Percentiles rank a stretch among this genome's conserved stretches.
Evolutionary conservation across 1,140 invertebrate genomes (phyloP).

Genomic region (Matsumurasca onukii): DNA sequence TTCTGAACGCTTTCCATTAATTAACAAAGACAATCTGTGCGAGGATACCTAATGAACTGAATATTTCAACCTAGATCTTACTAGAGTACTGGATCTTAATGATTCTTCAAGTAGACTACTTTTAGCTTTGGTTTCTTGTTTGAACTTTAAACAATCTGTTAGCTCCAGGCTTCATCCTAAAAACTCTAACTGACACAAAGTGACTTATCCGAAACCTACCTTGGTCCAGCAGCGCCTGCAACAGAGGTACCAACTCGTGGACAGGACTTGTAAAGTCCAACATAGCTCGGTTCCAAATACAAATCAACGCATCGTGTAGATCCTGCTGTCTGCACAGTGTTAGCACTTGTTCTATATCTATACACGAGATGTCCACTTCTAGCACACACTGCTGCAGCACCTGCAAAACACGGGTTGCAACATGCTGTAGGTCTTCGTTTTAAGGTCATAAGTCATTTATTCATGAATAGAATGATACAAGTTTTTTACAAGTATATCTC

Average conservation of each 20-base stretch:
- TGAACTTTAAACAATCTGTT: too few relatives aligned
- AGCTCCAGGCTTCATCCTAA: too few relatives aligned
- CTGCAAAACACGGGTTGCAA: constrained; percentile 2
- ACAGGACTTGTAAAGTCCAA: constrained; percentile 81
- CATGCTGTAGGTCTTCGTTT: background rate
- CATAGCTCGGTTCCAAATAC: constrained; percentile 84
- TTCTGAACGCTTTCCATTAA: too few relatives aligned
- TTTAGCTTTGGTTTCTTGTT: too few relatives aligned
- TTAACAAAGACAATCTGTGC: too few relatives aligned
- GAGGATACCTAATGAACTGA: too few relatives aligned
- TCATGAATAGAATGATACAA: constrained; percentile 11
- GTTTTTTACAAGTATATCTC: too few relatives aligned
- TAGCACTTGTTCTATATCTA: constrained; percentile 89
- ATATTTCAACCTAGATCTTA: too few relatives aligned
- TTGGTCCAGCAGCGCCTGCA: constrained; percentile 50
- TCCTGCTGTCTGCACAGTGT: constrained; percentile 74
- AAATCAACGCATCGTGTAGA: constrained; percentile 85
- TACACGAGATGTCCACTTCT: constrained; percentile 76
- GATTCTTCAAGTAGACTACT: too few relatives aligned
- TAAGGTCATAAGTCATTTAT: background rate
- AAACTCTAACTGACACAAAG: too few relatives aligned
- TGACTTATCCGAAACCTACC: too few relatives aligned
- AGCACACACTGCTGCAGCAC: constrained; percentile 71
- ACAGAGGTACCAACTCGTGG: constrained; percentile 68
- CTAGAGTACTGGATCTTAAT: too few relatives aligned